Evolutionary conservation across 2,797 vertebrate species (phyloP).

Genomic region (Sebastes hubbsi): DNA sequence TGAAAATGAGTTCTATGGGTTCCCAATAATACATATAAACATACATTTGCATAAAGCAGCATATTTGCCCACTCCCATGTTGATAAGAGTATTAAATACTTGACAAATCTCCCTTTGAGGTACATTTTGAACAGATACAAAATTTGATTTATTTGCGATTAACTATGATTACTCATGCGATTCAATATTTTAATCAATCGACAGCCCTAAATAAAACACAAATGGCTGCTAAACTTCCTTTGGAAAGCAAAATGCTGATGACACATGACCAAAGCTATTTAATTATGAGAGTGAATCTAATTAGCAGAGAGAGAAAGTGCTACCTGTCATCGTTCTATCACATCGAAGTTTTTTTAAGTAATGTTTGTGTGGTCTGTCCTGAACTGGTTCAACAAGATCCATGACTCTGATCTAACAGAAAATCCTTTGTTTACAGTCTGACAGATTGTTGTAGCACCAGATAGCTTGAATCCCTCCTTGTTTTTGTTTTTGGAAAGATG

Average conservation of each 20-base stretch:
- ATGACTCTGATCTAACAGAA: background rate
- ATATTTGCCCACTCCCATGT: no score
- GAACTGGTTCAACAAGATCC: constrained; percentile 15
- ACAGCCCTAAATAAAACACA: background rate
- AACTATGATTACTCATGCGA: no score
- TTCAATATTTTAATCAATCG: no score
- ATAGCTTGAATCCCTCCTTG: background rate
- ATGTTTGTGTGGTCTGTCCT: background rate
- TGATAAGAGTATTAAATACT: no score
- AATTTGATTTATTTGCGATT: background rate
- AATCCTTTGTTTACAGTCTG: constrained; percentile 8
- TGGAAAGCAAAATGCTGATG: background rate
- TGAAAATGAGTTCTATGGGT: no score
- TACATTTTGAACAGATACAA: no score
- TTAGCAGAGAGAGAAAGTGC: background rate
- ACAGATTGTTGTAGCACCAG: background rate
- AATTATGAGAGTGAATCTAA: background rate
- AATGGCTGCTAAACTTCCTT: background rate
- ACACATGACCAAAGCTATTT: background rate
- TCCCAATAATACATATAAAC: no score
- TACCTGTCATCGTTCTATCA: background rate
- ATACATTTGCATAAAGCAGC: no score
- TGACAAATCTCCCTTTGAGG: no score
- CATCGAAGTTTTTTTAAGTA: constrained; percentile 1
- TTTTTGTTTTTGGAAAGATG: background rate